Evolutionary conservation across 1,140 invertebrate genomes (phyloP).

Genomic region (Thaumatotibia leucotreta): DNA sequence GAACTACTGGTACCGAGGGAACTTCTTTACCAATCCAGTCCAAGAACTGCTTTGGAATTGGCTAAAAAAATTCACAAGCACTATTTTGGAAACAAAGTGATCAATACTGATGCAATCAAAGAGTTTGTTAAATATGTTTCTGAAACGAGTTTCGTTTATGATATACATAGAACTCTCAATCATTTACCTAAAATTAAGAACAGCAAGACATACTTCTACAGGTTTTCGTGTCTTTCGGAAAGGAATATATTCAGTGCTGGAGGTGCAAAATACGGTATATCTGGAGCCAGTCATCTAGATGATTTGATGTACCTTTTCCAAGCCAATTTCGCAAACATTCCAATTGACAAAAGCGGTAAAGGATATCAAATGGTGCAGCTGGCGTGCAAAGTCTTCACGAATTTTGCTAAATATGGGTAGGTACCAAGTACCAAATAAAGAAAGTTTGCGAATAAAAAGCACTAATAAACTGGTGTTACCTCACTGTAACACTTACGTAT

Average conservation of each 20-base stretch:
- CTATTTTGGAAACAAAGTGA: conserved; percentile 64
- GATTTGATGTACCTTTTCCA: conserved; percentile 54
- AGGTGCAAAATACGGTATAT: conserved; percentile 28
- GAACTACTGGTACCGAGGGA: conserved; percentile 40
- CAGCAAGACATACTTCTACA: conserved; percentile 36
- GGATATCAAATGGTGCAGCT: conserved; percentile 54
- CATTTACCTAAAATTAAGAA: conserved; percentile 33
- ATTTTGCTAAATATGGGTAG: conserved; percentile 77
- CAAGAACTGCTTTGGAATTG: conserved; percentile 36
- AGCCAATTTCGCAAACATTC: conserved; percentile 29
- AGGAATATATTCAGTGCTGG: conserved; percentile 36
- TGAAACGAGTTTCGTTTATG: conserved; percentile 55
- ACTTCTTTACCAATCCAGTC: conserved; percentile 29
- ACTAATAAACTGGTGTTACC: no score
- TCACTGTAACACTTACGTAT: no score
- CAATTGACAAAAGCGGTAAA: conserved; percentile 29
- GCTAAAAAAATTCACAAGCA: conserved; percentile 53
- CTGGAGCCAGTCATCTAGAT: conserved; percentile 43
- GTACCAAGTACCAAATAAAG: conserved; percentile 32
- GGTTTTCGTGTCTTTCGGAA: conserved; percentile 35
- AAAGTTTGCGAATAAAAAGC: no score
- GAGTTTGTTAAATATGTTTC: conserved; percentile 49
- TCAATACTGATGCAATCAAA: conserved; percentile 33
- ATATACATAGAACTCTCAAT: conserved; percentile 51
- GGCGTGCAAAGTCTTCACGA: conserved; percentile 70